These are phyloP conservation scores for Drosophila aldrichi DNA, from an alignment of 2,888 invertebrate species.

Conservation along the genomic window DNA sequence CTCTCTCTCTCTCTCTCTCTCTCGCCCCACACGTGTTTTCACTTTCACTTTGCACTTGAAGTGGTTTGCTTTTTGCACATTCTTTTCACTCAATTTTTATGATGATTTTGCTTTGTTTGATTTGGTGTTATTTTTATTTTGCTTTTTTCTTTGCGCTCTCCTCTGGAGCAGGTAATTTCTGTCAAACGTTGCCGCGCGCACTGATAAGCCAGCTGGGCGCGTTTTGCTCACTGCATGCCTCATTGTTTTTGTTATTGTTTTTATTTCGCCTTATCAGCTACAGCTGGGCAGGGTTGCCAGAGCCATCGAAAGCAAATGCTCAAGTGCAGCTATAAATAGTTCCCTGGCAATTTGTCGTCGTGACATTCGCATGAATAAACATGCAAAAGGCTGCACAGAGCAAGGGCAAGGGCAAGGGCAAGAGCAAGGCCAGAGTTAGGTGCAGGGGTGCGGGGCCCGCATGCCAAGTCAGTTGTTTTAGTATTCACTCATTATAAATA, in stretches of 20 bases:
- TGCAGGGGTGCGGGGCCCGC: slow-evolving; percentile 19
- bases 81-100: slow-evolving; percentile 3
- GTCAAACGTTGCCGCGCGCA: slow-evolving; percentile 41
- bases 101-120: slow-evolving; percentile 4
- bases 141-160: background rate
- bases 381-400: slow-evolving; percentile 21
- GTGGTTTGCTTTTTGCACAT: slow-evolving; percentile 9
- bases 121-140: background rate
- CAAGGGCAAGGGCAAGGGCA: slow-evolving; percentile 13
- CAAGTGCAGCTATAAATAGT: slow-evolving; percentile 28
- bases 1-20: no score
- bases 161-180: slow-evolving; percentile 48
- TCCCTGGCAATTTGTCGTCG: slow-evolving; percentile 23
- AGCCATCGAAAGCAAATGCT: background rate
- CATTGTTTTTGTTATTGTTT: slow-evolving; percentile 23
- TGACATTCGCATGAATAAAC: slow-evolving; percentile 30
- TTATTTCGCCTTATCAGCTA: slow-evolving; percentile 52
- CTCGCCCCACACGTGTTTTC: background rate
- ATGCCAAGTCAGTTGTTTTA: slow-evolving; percentile 19
- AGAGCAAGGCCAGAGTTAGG: slow-evolving; percentile 1
- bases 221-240: slow-evolving; percentile 34
- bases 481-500: background rate
- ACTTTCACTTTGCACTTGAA: slow-evolving; percentile 34
- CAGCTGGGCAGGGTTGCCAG: slow-evolving; percentile 54
- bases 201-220: slow-evolving; percentile 57